Percentiles rank a stretch among this genome's conserved stretches.
Evolutionary conservation across 2,113 vertebrate genomes (phyloP).

Genomic region (Nothoprocta pentlandii): DNA sequence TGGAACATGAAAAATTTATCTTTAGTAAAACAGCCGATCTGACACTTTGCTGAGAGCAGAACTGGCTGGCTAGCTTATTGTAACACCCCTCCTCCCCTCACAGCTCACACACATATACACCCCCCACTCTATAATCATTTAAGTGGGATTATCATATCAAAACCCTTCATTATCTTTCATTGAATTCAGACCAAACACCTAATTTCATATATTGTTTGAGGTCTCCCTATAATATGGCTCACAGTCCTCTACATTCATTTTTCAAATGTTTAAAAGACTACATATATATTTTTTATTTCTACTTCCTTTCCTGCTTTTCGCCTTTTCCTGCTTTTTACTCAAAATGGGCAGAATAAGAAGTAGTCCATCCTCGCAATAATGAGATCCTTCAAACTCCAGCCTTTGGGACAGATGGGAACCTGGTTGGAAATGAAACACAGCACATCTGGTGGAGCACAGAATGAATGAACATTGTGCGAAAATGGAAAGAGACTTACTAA

Average conservation of each 20-base stretch:
- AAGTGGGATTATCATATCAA: slow-evolving; percentile 79
- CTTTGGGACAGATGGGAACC: slow-evolving; percentile 64
- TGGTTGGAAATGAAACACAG: slow-evolving; percentile 60
- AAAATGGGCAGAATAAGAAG: slow-evolving; percentile 31
- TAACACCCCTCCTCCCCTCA: slow-evolving; percentile 62
- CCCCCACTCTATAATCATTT: slow-evolving; percentile 66
- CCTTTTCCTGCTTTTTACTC: neutral
- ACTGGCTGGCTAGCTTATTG: slow-evolving; percentile 80
- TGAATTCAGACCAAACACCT: slow-evolving; percentile 74
- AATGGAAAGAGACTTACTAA: slow-evolving; percentile 31
- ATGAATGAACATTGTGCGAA: slow-evolving; percentile 44
- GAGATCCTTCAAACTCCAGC: slow-evolving; percentile 44
- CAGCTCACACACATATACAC: slow-evolving; percentile 33
- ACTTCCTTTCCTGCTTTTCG: neutral
- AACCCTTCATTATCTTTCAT: slow-evolving; percentile 67
- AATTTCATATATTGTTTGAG: slow-evolving; percentile 68
- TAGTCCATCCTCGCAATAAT: slow-evolving; percentile 26
- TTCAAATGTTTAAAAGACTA: slow-evolving; percentile 25
- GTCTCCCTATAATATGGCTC: slow-evolving; percentile 30
- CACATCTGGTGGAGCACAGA: slow-evolving; percentile 41
- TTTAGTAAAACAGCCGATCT: slow-evolving; percentile 86
- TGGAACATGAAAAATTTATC: slow-evolving; percentile 87
- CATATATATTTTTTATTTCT: neutral
- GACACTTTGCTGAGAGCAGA: slow-evolving; percentile 80
- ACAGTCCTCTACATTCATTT: slow-evolving; percentile 43